phyloP scores from a whole-genome alignment of 2,888 invertebrate genomes.

The Diarsia mendica region DNA sequence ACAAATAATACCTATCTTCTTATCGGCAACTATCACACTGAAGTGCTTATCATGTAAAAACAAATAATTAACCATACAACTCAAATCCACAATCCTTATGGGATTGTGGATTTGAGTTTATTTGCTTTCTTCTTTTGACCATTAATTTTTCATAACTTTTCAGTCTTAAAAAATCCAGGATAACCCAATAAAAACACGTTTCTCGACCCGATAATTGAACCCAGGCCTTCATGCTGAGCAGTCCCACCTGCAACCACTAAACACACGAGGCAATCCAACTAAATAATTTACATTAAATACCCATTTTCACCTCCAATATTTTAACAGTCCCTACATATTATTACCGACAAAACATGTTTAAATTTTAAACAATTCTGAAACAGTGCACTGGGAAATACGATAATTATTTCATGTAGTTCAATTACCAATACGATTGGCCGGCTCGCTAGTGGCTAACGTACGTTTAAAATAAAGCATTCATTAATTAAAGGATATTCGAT shows the following conservation, averaged over 20 bases:
- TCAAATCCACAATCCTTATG: no score
- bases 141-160: no score
- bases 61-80: no score
- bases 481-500: slow-evolving; percentile 16
- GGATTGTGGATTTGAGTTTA: no score
- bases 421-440: slow-evolving; percentile 48
- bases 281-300: slow-evolving; percentile 20
- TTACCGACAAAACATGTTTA: slow-evolving; percentile 17
- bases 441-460: slow-evolving; percentile 53
- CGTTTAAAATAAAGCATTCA: slow-evolving; percentile 55
- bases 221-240: not conserved
- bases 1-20: no score
- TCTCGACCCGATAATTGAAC: no score
- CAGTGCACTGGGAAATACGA: slow-evolving; percentile 14
- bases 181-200: no score
- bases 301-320: slow-evolving; percentile 5
- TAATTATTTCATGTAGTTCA: slow-evolving; percentile 57
- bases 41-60: no score
- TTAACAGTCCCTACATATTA: not conserved
- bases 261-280: not conserved
- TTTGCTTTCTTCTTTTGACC: no score
- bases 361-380: slow-evolving; percentile 29
- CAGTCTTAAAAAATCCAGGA: no score
- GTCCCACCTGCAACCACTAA: no score
- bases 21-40: no score